phyloP scores from a whole-genome alignment of 2,113 vertebrate species.

The Eulemur rufifrons region DNA sequence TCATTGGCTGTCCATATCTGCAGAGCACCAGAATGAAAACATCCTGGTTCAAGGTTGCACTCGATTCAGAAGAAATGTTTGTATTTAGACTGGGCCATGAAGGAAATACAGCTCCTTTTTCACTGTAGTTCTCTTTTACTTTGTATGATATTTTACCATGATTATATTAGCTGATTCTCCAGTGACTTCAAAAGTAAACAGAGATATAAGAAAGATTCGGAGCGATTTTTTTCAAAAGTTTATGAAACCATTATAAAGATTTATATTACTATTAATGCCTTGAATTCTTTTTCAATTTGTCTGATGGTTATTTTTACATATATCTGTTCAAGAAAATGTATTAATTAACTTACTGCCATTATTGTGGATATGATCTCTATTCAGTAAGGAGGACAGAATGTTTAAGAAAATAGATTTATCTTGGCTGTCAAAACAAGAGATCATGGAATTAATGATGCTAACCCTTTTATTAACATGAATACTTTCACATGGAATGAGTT shows the following conservation, averaged over 20 bases:
- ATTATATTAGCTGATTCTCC: background rate
- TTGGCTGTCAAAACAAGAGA: slow-evolving; percentile 72
- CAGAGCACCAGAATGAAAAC: background rate
- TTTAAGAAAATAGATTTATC: slow-evolving; percentile 66
- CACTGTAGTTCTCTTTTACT: background rate
- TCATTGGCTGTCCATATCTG: background rate
- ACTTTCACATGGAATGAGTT: slow-evolving; percentile 41
- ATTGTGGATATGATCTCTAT: slow-evolving; percentile 12
- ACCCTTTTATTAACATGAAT: slow-evolving; percentile 59
- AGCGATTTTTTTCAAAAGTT: background rate
- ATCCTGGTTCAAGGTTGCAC: background rate
- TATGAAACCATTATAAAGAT: slow-evolving; percentile 20
- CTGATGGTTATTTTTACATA: background rate
- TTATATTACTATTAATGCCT: background rate
- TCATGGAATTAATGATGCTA: slow-evolving; percentile 70
- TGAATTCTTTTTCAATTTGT: background rate
- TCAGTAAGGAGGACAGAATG: slow-evolving; percentile 19
- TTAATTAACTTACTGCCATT: slow-evolving; percentile 39
- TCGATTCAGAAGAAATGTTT: background rate
- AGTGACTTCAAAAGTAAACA: background rate
- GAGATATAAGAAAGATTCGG: background rate
- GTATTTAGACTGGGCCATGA: background rate
- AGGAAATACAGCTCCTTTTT: background rate
- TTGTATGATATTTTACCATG: background rate
- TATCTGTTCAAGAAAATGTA: slow-evolving; percentile 36